These are phyloP conservation scores for Engraulis encrasicolus DNA, from an alignment of 2,113 vertebrate genomes.

Conservation along the genomic window DNA sequence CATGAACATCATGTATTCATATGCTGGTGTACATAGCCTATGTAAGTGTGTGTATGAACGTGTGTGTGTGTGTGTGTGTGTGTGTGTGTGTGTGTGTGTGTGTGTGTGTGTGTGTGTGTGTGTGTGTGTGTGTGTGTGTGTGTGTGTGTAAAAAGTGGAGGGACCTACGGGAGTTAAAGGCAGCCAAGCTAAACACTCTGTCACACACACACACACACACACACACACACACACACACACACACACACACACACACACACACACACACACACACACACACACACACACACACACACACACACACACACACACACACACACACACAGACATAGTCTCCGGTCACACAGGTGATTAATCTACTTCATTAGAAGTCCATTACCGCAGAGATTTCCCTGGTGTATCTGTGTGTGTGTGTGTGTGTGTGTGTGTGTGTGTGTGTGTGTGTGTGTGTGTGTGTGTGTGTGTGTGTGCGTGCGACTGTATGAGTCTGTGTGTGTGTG, in stretches of 20 bases:
- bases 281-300: neutral
- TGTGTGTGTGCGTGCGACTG: too few relatives aligned
- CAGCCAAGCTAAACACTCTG: neutral
- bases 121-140: neutral
- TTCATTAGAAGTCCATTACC: neutral
- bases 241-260: neutral
- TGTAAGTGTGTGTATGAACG: neutral
- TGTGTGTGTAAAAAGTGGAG: neutral
- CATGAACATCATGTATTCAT: too few relatives aligned
- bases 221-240: neutral
- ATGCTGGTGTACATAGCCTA: too few relatives aligned
- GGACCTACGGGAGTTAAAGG: neutral
- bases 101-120: constrained; percentile 7
- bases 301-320: neutral
- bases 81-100: neutral
- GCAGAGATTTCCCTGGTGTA: neutral
- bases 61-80: neutral
- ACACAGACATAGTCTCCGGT: too few relatives aligned
- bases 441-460: neutral
- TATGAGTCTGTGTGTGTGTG: too few relatives aligned
- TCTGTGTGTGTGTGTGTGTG: neutral
- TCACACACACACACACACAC: neutral
- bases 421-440: neutral
- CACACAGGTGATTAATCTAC: neutral
- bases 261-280: neutral